These are phyloP conservation scores for Patella ulyssiponensis DNA, from an alignment of 2,888 invertebrate species.

Conservation along the genomic window DNA sequence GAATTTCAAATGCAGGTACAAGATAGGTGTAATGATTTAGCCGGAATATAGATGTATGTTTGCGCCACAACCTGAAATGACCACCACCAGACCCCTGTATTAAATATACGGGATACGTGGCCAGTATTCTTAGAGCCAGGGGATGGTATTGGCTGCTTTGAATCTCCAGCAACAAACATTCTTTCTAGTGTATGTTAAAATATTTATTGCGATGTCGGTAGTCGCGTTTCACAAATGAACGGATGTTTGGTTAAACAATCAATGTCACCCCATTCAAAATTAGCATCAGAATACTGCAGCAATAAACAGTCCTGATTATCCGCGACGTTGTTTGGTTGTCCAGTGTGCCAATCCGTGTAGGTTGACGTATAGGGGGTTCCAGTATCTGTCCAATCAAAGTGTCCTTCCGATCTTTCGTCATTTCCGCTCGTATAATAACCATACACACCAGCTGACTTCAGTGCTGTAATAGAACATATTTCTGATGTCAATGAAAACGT, in stretches of 20 bases:
- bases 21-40: too few relatives aligned
- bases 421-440: slow-evolving; percentile 51
- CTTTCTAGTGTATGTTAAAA: too few relatives aligned
- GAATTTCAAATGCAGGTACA: too few relatives aligned
- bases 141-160: too few relatives aligned
- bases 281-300: slow-evolving; percentile 46
- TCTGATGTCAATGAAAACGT: too few relatives aligned
- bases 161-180: too few relatives aligned
- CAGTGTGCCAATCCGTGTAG: slow-evolving; percentile 49
- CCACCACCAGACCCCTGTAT: too few relatives aligned
- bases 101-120: too few relatives aligned
- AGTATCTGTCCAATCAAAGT: slow-evolving; percentile 49
- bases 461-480: slow-evolving; percentile 26
- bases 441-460: slow-evolving; percentile 36
- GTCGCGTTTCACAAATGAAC: slow-evolving; percentile 51
- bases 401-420: slow-evolving; percentile 43
- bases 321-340: slow-evolving; percentile 58
- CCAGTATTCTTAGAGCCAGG: too few relatives aligned
- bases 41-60: too few relatives aligned
- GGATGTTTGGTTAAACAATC: slow-evolving; percentile 49
- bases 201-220: neutral
- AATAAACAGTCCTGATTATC: slow-evolving; percentile 53
- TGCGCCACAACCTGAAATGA: too few relatives aligned
- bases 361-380: slow-evolving; percentile 38
- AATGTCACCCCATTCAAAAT: slow-evolving; percentile 55